Evolutionary conservation across 1,140 invertebrate genomes (phyloP).

Genomic region (Drosophila jambulina): DNA sequence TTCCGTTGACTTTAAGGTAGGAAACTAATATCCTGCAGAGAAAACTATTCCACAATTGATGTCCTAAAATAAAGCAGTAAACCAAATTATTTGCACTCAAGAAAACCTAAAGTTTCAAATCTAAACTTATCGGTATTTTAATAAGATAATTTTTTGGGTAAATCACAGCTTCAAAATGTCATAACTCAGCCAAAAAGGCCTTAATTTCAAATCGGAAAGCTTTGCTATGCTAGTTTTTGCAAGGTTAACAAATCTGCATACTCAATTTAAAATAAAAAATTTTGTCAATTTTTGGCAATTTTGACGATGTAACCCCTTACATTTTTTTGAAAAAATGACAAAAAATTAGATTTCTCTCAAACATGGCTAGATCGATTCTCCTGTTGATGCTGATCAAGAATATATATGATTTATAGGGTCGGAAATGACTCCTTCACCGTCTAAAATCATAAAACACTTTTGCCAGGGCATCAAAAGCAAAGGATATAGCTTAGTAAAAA

Average conservation of each 20-base stretch:
- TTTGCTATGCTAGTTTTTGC: not conserved
- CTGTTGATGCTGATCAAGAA: not conserved
- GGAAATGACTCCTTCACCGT: not conserved
- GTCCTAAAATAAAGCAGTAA: no score
- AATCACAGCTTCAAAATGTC: no score
- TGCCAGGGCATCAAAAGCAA: no score
- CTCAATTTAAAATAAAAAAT: not conserved
- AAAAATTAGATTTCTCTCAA: not conserved
- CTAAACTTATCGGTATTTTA: no score
- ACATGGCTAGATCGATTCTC: not conserved
- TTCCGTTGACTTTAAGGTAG: not conserved
- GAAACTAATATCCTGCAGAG: not conserved
- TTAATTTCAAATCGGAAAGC: not conserved
- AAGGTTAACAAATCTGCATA: not conserved
- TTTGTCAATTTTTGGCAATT: not conserved
- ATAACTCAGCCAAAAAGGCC: not conserved
- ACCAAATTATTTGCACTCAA: no score
- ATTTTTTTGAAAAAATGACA: not conserved
- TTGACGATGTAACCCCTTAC: not conserved
- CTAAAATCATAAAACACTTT: not conserved
- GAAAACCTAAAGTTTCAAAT: no score
- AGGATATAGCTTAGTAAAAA: not conserved
- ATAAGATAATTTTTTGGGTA: no score
- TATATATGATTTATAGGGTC: not conserved
- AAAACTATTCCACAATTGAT: not conserved